Evolutionary conservation across 2,797 vertebrate species (phyloP), one percentile per base, ranked within the genome.

Genomic region (Trachurus trachurus): DNA sequence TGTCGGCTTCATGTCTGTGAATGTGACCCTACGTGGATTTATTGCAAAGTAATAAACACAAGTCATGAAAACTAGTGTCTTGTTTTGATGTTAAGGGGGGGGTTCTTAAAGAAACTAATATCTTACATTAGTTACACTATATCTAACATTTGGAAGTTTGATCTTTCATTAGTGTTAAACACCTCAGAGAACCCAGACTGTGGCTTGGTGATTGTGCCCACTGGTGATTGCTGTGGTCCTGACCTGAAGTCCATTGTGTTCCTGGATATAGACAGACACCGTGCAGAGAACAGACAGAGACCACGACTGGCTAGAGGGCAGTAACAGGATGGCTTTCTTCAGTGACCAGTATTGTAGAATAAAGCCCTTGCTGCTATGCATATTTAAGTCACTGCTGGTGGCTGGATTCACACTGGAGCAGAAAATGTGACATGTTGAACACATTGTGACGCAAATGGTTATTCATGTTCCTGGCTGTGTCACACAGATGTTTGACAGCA

Each of bases 311-410:
- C 90, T 88, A 39, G 73, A 89, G 89, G 89, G 89, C 91, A 88
- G 89, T 90, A 89, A 94, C 87, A 92, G 80, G 81, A 95, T 95
- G 95, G 95, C 95, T 95, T 95, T 94, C 94, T 92, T 87, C 83
- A 83, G 59, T 87, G 79, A 91, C 80, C 84, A 85, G 84, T 90
- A 88, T 93, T 89, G 84, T 86, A 78, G 80, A 87, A 81, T 85
- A 87, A 87, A 95, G 94, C 95, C 95, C 94, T 95, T 96, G 92
- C 93, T 93, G 85, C 94, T 84, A 88, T 95, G 94, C 94, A 95
- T 96, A 95, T 93, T 92, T 88, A 89, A 86, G 87, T 92, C 89
- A 83, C 80, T 85, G 86, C 89, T 67, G 76, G 78, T 82, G 80
- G 80, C 76, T 81, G 77, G 49, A 39, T 88, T 87, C 68, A 87